Evolutionary conservation across 1,140 invertebrate genomes (phyloP), one percentile per base, ranked within the genome.

Genomic region (Solenopsis fugax): DNA sequence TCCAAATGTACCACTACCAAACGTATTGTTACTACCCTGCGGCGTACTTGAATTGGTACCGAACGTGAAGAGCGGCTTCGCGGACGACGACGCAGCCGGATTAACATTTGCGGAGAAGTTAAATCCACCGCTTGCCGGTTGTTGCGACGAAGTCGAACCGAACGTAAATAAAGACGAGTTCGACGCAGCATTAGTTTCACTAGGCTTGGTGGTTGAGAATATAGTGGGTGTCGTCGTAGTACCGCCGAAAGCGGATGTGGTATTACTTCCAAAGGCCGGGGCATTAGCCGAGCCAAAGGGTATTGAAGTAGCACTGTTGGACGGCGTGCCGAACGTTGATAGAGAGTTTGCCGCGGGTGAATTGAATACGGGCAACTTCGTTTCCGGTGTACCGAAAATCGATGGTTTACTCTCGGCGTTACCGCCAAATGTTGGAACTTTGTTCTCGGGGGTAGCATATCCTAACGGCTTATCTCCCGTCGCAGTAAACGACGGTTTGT

Each of bases 11-110:
- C 60, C 69, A 29, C 58, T 67, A 37, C 89, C 85, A 29, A 93
- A 93, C 5, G 90, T 82, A 78, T 67, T 91, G 12, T 85, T 89
- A 29, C n/a, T 73, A 21, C n/a, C 77, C 85, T 58, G 84, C 64
- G 72, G 76, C 0, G 73, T 24, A 67, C 37, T 85, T 16, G 86
- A 69, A 52, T 12, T 80, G 21, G 56, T 81, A 52, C 86, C 86
- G 67, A 93, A 93, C 0, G 88, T 72, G 29, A 93, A 93, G 2
- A 93, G 54, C 13, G 87, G 88, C n/a, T 89, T 89, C n/a, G 67
- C n/a, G 34, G 75, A 21, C 6, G 81, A 45, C 0, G 82, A n/a
- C 10, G 69, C 45, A 5, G 75, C 12, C 0, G 88, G 54, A 73
- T 88, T 88, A 9, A 84, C 67, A 34, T 86, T 92, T 4, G 86